These are phyloP conservation scores for Erithacus rubecula DNA, from an alignment of 2,797 vertebrate species.

Conservation along the genomic window DNA sequence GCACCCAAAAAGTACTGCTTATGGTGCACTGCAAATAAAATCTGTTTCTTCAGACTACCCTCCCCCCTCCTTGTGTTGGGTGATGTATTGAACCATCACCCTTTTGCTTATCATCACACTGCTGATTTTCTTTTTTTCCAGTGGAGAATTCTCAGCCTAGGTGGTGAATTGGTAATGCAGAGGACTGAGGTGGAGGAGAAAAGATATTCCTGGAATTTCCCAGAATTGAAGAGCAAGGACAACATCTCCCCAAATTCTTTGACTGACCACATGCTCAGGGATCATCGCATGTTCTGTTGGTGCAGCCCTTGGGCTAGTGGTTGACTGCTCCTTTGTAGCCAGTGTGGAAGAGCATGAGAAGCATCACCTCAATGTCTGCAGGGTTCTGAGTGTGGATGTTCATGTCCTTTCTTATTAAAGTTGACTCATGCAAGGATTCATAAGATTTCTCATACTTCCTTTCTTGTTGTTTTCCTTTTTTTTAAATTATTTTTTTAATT, in stretches of 20 bases:
- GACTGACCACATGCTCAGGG: rapidly evolving
- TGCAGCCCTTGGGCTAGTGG: neutral
- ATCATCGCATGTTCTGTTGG: rapidly evolving
- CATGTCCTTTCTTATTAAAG: neutral
- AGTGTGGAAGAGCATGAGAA: neutral
- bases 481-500: neutral
- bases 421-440: neutral
- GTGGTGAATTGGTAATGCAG: neutral
- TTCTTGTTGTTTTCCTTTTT: neutral
- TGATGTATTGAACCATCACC: neutral
- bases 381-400: neutral
- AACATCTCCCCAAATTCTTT: neutral
- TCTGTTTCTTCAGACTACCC: neutral
- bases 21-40: neutral
- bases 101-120: neutral
- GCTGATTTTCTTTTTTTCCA: neutral
- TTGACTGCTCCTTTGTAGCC: neutral
- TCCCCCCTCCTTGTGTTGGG: neutral
- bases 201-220: neutral
- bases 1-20: neutral
- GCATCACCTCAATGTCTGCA: neutral
- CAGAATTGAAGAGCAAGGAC: neutral
- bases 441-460: neutral
- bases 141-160: neutral
- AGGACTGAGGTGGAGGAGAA: neutral